Evolutionary conservation across 1,140 invertebrate genomes (phyloP), one percentile per base, ranked within the genome.

Genomic region (Leptinotarsa defecta): DNA sequence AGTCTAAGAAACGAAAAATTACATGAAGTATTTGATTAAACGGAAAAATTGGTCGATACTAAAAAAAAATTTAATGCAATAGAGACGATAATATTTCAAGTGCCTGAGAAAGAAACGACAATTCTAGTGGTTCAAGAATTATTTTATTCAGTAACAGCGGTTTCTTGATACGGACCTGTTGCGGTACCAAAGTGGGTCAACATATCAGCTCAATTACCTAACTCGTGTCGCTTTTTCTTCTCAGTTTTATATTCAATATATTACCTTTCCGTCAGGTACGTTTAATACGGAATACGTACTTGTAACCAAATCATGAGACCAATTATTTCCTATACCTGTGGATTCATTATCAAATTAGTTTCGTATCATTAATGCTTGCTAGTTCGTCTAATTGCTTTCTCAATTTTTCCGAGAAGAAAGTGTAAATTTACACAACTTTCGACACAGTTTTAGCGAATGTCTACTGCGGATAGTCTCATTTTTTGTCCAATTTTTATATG

Each of bases 351-450:
- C 15, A 19, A 57, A 57, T 57, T 57, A 57, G 52, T 57, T 8
- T 13, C 52, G n/a, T 17, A 57, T 19, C 52, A 57, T 57, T 57
- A 19, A 57, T 57, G n/a, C n/a, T 57, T 57, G n/a, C 52, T 15
- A 17, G 52, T 17, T 57, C 52, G 15, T n/a, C 17, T n/a, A 57
- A 57, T 57, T 57, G 6, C 52, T 19, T 57, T 15, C n/a, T 57
- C 52, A 57, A 57, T 57, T 57, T 57, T 57, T 57, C n/a, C 17
- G 52, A 57, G 52, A 57, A 57, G 52, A 57, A 57, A 57, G 52
- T 57, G 52, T n/a, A 13, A 57, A 57, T 57, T 57, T 15, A 17
- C n/a, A 17, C 52, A 0, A 57, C 52, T 57, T 57, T 57, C 52
- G n/a, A 57, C 52, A 15, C 0, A 4, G n/a, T 15, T 57, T 15